Conservation (phyloP, 1,140 invertebrate species). For the Brachionus rotundiformis region DNA sequence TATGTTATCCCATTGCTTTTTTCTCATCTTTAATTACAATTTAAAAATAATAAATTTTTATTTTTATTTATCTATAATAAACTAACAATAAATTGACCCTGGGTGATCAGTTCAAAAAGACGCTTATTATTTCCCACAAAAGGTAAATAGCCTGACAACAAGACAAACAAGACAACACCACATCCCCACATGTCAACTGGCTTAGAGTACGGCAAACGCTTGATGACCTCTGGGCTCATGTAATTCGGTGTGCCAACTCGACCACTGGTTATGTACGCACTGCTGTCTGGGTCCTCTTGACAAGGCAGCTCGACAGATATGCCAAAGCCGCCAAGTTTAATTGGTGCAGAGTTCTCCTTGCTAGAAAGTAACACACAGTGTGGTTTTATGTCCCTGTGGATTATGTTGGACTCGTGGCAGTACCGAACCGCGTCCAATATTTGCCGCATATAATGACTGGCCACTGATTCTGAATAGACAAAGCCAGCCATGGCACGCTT, state of each 20-base stretch:
- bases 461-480: conserved; percentile 96
- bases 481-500: conserved; percentile 89
- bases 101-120: conserved; percentile 83
- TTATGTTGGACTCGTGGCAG: conserved; percentile 94
- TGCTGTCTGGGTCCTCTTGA: conserved; percentile 33
- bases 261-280: conserved; percentile 66
- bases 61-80: no score
- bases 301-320: conserved; percentile 80
- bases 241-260: conserved; percentile 79
- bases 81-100: conserved; percentile 71
- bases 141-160: conserved; percentile 88
- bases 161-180: conserved; percentile 96
- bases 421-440: conserved; percentile 89
- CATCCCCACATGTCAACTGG: conserved; percentile 82
- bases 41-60: no score
- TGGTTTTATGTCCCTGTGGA: conserved; percentile 91
- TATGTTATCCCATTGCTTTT: conserved; percentile 80
- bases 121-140: conserved; percentile 88
- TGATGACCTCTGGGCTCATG: conserved; percentile 93
- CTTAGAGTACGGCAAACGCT: conserved; percentile 78
- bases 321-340: conserved; percentile 95
- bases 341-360: conserved; percentile 93
- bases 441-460: conserved; percentile 96
- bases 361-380: conserved; percentile 89
- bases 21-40: conserved; percentile 46